Evolutionary conservation across 1,140 invertebrate species (phyloP), one percentile per base, ranked within the genome.

Genomic region (Zophobas atratus): DNA sequence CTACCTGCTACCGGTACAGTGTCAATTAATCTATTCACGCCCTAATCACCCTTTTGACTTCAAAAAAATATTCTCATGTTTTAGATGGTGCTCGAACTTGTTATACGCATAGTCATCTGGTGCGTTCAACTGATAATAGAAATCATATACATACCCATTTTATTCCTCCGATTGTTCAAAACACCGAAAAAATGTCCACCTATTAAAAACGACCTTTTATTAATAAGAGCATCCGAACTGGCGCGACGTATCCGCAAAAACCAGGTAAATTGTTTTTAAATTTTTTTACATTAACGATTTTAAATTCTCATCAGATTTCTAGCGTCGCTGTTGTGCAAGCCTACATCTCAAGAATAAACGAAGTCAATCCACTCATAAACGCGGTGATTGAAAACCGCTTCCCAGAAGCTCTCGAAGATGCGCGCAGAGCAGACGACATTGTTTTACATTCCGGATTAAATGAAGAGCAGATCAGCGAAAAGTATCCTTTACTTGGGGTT

Each of bases 401-500:
- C 1, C 41, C 60, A 5, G 81, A 73, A 73, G 87, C 94, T 33
- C 95, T 91, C 83, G 84, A 89, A 38, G 88, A 87, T 0, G 95
- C 94, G 0, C 46, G 94, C 1, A 3, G 75, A 57, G 86, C 90
- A 0, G 90, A 92, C 84, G 77, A 81, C 1, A 80, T 89, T 4
- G 77, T 92, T 1, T 81, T 83, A 39, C 82, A 85, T 20, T 85
- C 84, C 4, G 79, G 80, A 5, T 88, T 87, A 63, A 86, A 86
- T 8, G 82, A 86, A 1, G 86, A 89, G 43, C 89, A 87, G 36
- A n/a, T 84, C 2, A 60, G 87, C 53, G 83, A 86, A 1, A 90
- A 91, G 70, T 89, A 88, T 79, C 94, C 94, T 0, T 85, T 96
- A 34, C 86, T 94, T n/a, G 94, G 94, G 0, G 89, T 96, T n/a